Evolutionary conservation across 2,113 vertebrate species (phyloP), one percentile per base, ranked within the genome.

Genomic region (Micromys minutus): DNA sequence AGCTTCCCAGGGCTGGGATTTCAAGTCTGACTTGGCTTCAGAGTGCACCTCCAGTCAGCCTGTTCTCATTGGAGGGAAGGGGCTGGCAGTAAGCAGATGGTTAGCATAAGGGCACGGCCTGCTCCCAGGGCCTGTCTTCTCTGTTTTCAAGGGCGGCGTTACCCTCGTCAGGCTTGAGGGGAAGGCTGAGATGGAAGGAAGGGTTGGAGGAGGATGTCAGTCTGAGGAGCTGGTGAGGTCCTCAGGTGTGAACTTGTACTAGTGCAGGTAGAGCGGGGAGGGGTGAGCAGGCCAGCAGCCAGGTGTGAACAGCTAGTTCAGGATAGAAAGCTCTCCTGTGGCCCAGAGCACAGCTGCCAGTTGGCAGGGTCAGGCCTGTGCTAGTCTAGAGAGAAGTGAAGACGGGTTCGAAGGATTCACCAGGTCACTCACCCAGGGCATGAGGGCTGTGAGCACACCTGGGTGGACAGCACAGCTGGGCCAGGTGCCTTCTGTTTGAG

Each of bases 11-110:
- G 88, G 39, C 76, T 92, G 81, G 52, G 55, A 61, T 81, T 55
- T 84, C 84, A 85, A 95, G 91, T 59, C 80, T 52, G 76, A 94
- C 93, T 50, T 69, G 91, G 67, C 94, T 91, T 36, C 57, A 89
- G 92, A 96, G 94, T 91, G 74, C 75, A 50, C 63, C 26, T 34
- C 1, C 19, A 67, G 59, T 45, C 69, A 61, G 87, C 69, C 59
- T 69, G 19, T 50, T 72, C 81, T 94, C 36, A 59, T 19, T 11
- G 24, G 63, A 80, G 65, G 81, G 85, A 77, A 47, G 69, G 85
- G 50, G 94, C 59, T 75, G 45, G 21, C 4, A 3, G 57, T 50
- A 55, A 91, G 89, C 39, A 47, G 80, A 36, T 22, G 12, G 52
- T 42, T 36, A 63, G 39, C 45, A 0, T 4, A 45, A 88, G 47